These are phyloP conservation scores for Cochlearius cochlearius DNA, from an alignment of 2,113 vertebrate species.

Conservation along the genomic window DNA sequence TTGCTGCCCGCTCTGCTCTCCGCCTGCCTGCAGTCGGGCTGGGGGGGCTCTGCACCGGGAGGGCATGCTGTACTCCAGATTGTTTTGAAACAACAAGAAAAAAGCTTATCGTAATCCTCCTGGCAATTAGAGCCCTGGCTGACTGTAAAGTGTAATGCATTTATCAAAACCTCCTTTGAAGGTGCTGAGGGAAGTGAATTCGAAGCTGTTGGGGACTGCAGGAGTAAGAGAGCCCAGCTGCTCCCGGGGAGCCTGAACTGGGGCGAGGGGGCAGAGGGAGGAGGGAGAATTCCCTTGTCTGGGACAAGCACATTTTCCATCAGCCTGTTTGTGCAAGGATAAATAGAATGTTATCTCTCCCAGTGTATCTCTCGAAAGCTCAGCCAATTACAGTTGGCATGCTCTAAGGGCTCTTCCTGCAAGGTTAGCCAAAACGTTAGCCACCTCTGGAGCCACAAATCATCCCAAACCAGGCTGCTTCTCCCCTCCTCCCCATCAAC, in stretches of 20 bases:
- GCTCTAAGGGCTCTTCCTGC: neutral
- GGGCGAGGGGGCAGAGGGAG: neutral
- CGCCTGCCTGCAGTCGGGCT: neutral
- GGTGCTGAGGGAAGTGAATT: slow-evolving; percentile 55
- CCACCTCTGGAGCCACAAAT: neutral
- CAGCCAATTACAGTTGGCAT: neutral
- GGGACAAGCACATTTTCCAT: slow-evolving; percentile 2
- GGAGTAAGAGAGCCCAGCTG: slow-evolving; percentile 47
- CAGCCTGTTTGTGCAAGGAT: slow-evolving; percentile 14
- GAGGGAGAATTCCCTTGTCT: slow-evolving; percentile 26
- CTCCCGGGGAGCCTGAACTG: neutral
- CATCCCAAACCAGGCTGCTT: neutral
- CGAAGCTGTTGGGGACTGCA: slow-evolving; percentile 34
- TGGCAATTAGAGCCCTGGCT: slow-evolving; percentile 60
- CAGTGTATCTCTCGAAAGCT: neutral
- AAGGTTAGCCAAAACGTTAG: neutral
- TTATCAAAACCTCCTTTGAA: slow-evolving; percentile 65
- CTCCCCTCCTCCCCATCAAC: neutral
- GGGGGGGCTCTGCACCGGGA: neutral
- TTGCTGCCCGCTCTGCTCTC: neutral
- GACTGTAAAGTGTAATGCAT: slow-evolving; percentile 47
- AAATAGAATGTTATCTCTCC: slow-evolving; percentile 22
- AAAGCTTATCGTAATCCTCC: slow-evolving; percentile 61
- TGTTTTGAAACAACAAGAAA: slow-evolving; percentile 59
- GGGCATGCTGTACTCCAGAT: slow-evolving; percentile 3